phyloP scores from a whole-genome alignment of 2,888 invertebrate species.

The Cryptus viduatorius region DNA sequence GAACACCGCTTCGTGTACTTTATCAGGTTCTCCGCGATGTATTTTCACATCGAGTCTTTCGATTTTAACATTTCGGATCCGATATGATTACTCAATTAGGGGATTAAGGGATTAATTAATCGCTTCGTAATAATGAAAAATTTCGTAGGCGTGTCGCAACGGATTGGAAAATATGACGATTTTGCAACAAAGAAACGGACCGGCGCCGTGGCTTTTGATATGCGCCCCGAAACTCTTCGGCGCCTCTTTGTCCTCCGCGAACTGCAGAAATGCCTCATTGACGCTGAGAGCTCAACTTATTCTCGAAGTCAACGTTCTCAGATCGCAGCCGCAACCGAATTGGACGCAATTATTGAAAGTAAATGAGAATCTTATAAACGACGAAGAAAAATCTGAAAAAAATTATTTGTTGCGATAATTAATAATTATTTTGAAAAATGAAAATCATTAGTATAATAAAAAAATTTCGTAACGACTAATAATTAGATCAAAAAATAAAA shows the following conservation, averaged over 20 bases:
- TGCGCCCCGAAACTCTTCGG: conserved; percentile 87
- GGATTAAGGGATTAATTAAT: neutral
- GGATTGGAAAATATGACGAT: conserved; percentile 87
- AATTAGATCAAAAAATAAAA: no score
- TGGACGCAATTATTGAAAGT: conserved; percentile 92
- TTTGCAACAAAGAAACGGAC: conserved; percentile 86
- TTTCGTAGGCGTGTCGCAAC: conserved; percentile 83
- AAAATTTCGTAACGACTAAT: neutral
- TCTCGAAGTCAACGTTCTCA: conserved; percentile 90
- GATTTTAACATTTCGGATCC: neutral
- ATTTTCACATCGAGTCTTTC: conserved; percentile 3
- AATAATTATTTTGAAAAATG: no score
- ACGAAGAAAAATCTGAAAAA: no score
- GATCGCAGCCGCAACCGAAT: conserved; percentile 92
- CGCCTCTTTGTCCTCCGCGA: conserved; percentile 84
- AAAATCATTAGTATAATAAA: no score
- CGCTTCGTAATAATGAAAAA: neutral
- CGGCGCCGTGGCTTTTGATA: conserved; percentile 90
- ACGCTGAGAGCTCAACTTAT: conserved; percentile 88
- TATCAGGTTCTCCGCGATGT: conserved; percentile 88
- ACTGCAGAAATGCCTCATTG: conserved; percentile 79
- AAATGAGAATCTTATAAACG: conserved; percentile 29
- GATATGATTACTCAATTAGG: neutral
- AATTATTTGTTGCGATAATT: no score
- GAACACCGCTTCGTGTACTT: conserved; percentile 90